Conservation (phyloP, 2,113 vertebrate species). For the Chaetorhynchus papuensis region DNA sequence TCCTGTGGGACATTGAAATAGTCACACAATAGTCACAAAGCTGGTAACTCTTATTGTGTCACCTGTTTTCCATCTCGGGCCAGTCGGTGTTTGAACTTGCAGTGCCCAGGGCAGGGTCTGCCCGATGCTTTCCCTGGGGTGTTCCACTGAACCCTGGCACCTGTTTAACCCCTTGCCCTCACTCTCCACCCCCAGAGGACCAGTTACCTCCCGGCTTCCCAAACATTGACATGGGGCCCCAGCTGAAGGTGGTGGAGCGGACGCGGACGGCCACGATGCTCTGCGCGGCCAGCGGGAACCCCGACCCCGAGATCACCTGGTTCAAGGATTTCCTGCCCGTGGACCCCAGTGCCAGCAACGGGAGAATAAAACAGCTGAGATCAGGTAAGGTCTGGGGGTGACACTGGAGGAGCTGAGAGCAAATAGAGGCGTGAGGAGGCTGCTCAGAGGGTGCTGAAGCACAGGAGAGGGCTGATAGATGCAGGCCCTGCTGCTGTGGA, state of each 20-base stretch:
- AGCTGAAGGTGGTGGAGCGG: constrained; percentile 96
- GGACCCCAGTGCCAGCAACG: constrained; percentile 89
- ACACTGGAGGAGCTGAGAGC: neutral
- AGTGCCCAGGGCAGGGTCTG: fast-evolving
- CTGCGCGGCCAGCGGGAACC: constrained; percentile 94
- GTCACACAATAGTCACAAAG: neutral
- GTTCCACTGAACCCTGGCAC: fast-evolving
- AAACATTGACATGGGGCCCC: constrained; percentile 97
- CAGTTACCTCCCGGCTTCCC: constrained; percentile 93
- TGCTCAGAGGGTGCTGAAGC: neutral
- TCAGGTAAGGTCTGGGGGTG: constrained; percentile 80
- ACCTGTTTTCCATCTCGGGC: fast-evolving
- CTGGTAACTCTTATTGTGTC: fast-evolving
- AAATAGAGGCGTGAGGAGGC: fast-evolving
- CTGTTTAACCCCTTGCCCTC: neutral
- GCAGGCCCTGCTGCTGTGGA: fast-evolving
- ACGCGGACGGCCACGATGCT: constrained; percentile 97
- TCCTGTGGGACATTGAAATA: neutral
- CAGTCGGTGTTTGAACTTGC: fast-evolving
- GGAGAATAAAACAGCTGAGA: constrained; percentile 93
- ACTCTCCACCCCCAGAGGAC: constrained; percentile 80
- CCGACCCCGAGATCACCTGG: constrained; percentile 98
- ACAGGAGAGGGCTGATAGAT: neutral
- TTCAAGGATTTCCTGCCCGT: constrained; percentile 98
- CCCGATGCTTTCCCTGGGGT: neutral